Base-by-base conservation (phyloP, 2,888 invertebrate species). In the Venustoraphidia nigricollis region DNA sequence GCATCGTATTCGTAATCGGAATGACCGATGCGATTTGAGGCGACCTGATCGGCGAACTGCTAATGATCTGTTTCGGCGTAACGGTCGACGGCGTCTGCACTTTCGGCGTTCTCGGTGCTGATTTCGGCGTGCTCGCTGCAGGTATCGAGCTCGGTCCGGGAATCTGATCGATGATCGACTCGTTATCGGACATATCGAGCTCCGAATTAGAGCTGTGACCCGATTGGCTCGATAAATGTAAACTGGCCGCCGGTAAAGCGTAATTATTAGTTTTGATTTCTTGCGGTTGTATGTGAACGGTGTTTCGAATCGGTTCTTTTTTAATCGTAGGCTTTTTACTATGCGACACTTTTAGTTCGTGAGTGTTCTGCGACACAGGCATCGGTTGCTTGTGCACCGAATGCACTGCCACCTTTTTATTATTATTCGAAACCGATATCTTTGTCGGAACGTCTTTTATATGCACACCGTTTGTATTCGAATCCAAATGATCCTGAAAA, bases 401-500 rank as follows among this genome's bases (percentile, higher is more conserved):
- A 53, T 45, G 51, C 38, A 48, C 52, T 35, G 55, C 54, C 48
- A 50, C 52, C 43, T 51, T 56, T 44, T 64, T 50, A 48, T 63
- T 66, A 54, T 66, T 67, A 38, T 62, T 60, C 45, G 65, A 65
- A 53, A 64, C 62, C 55, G 67, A 57, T 10, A 66, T 61, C 55
- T 79, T 63, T 48, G 62, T 66, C 57, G 72, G 76, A 58, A 81
- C 73, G 66, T 82, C 90, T 56, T 83, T 77, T 46, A 91, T 65
- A 9, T 81, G 79, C 55, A 91, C 81, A 44, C 83, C 85, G 55
- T 77, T 75, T 10, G 83, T 85, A 58, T 83, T 82, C 46, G 88
- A 70, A 62, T 88, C 87, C 13, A 83, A 81, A 61, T 84, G 80
- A 57, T 76, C 73, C 78, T 83, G 59, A 9, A 69, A 70, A 13